Evolutionary conservation across 2,113 vertebrate genomes (phyloP).

Genomic region (Ranitomeya variabilis): DNA sequence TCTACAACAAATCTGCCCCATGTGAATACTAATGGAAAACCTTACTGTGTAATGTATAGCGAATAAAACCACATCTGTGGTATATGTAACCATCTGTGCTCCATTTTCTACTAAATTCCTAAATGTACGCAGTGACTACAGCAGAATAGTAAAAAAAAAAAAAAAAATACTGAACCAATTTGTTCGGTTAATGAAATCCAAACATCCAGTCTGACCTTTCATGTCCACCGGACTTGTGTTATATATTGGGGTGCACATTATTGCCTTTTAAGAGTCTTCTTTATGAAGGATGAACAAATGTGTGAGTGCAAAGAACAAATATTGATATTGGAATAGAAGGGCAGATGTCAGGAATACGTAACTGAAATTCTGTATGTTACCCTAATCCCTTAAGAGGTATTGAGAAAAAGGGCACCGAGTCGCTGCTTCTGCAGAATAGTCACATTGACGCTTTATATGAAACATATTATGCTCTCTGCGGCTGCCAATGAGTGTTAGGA

Average conservation of each 20-base stretch:
- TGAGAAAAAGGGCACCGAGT: background rate
- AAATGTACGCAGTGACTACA: background rate
- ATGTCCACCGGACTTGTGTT: background rate
- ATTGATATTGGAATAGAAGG: background rate
- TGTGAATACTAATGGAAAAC: background rate
- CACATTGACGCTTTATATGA: constrained; percentile 43
- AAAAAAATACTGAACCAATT: too few relatives aligned
- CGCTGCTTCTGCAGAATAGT: constrained; percentile 41
- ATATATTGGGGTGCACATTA: background rate
- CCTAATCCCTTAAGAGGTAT: constrained; percentile 6
- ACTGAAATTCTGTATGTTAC: background rate
- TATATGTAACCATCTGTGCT: background rate
- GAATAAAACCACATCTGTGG: background rate
- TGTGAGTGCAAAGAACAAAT: background rate
- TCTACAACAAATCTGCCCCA: background rate
- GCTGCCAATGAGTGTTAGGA: constrained; percentile 52
- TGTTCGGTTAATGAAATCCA: background rate
- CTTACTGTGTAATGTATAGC: background rate
- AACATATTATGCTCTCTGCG: constrained; percentile 44
- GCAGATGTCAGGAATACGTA: background rate
- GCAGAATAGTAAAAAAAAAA: background rate
- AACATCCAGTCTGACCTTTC: constrained; percentile 12
- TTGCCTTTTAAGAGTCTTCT: background rate
- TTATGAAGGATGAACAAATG: background rate
- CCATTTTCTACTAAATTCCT: background rate